Conservation (phyloP, 2,888 invertebrate genomes). For the Drosophila colorata region DNA sequence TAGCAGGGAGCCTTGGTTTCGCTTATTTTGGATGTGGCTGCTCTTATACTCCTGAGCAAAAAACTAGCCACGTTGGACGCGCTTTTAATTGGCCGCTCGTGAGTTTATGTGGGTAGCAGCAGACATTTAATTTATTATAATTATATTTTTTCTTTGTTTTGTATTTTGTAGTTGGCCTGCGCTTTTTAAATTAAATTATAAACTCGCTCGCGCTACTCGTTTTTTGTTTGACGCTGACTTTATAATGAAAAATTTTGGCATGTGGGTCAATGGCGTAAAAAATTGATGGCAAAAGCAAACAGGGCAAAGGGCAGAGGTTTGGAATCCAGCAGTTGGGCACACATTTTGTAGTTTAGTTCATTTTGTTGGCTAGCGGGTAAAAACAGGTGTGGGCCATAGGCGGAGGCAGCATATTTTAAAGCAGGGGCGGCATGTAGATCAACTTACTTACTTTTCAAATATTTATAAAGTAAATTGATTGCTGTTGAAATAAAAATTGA, state of each 20-base stretch:
- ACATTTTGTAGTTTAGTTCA: constrained; percentile 55
- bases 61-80: constrained; percentile 48
- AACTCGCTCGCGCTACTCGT: constrained; percentile 62
- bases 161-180: constrained; percentile 46
- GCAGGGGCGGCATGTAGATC: too few species aligned
- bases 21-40: constrained; percentile 1
- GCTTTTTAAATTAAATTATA: constrained; percentile 78
- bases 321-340: constrained; percentile 22
- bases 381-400: constrained; percentile 5
- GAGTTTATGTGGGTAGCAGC: constrained; percentile 76
- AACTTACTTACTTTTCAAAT: too few species aligned
- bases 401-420: background rate
- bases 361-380: constrained; percentile 31
- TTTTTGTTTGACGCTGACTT: constrained; percentile 43
- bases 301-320: background rate
- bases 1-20: background rate
- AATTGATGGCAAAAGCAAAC: constrained; percentile 65
- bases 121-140: constrained; percentile 82
- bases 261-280: constrained; percentile 69
- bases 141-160: constrained; percentile 45
- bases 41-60: constrained; percentile 46
- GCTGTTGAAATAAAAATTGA: too few species aligned
- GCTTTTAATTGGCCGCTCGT: constrained; percentile 77
- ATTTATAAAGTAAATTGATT: too few species aligned
- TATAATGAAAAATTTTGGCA: constrained; percentile 59